These are phyloP conservation scores for Oryctes rhinoceros DNA, from an alignment of 1,140 invertebrate species.

Conservation along the genomic window DNA sequence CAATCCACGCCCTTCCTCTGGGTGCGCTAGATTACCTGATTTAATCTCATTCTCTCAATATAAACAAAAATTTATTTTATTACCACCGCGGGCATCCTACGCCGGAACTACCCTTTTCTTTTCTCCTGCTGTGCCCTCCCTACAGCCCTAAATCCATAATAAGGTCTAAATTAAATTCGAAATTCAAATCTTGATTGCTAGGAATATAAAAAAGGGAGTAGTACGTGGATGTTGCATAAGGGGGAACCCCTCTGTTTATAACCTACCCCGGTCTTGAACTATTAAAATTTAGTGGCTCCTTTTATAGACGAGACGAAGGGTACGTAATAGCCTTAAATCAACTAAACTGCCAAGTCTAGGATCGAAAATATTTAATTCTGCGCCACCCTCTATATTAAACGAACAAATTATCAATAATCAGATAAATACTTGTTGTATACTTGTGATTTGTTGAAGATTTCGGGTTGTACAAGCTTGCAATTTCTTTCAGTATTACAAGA, in stretches of 20 bases:
- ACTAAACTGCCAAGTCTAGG: not conserved
- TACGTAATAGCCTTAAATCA: not conserved
- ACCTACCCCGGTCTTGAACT: not conserved
- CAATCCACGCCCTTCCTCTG: not conserved
- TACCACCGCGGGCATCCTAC: not conserved
- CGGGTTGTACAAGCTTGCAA: too few species aligned
- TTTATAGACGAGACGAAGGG: not conserved
- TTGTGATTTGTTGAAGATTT: too few species aligned
- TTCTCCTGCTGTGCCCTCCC: not conserved
- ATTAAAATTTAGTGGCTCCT: slow-evolving; percentile 27
- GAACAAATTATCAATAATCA: not conserved
- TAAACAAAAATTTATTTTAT: slow-evolving; percentile 31
- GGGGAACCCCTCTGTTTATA: not conserved
- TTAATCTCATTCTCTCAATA: not conserved
- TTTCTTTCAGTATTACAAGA: too few species aligned
- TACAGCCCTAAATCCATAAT: not conserved
- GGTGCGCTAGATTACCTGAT: slow-evolving; percentile 2
- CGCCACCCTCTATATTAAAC: not conserved
- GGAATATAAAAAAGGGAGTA: slow-evolving; percentile 7
- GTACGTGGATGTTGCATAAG: not conserved
- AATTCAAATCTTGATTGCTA: slow-evolving; percentile 35
- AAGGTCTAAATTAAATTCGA: slow-evolving; percentile 18
- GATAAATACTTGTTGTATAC: too few species aligned
- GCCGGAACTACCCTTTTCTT: not conserved
- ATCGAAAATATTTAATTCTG: slow-evolving; percentile 15